Percentiles rank a stretch among this genome's conserved stretches.
These are phyloP conservation scores for Dicerorhinus sumatrensis DNA, from an alignment of 2,113 vertebrate genomes.

Conservation along the genomic window DNA sequence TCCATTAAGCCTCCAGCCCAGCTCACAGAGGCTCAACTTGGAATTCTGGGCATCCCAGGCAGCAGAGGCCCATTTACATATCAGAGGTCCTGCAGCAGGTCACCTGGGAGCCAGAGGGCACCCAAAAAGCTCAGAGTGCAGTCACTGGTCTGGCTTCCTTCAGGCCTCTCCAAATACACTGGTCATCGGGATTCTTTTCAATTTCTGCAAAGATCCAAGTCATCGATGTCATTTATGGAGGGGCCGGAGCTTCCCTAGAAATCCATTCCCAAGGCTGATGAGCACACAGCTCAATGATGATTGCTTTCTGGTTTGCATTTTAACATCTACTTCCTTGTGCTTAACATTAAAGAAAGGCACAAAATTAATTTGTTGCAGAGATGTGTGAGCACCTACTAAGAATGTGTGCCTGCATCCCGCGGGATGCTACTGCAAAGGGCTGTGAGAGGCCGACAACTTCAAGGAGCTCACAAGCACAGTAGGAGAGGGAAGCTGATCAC, in stretches of 20 bases:
- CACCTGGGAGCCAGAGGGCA: not conserved
- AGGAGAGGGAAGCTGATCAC: not conserved
- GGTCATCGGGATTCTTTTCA: not conserved
- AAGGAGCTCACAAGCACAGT: not conserved
- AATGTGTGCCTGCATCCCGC: not conserved
- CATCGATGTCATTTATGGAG: not conserved
- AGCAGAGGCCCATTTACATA: not conserved
- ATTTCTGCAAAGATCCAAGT: slow-evolving; percentile 52
- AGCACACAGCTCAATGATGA: not conserved
- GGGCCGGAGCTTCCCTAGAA: not conserved
- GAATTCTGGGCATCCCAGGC: not conserved
- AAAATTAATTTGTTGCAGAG: not conserved
- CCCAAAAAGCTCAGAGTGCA: not conserved
- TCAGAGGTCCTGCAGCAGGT: not conserved
- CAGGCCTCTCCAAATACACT: not conserved
- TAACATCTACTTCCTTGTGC: not conserved
- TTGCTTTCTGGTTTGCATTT: not conserved
- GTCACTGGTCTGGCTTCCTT: not conserved
- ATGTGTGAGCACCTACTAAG: not conserved
- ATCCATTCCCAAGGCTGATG: not conserved
- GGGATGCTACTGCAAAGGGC: not conserved
- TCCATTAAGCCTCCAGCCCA: not conserved
- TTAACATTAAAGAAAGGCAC: not conserved
- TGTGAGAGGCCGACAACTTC: not conserved
- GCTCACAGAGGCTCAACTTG: not conserved